phyloP scores from a whole-genome alignment of 2,888 invertebrate genomes.

The Hydrotaea cyrtoneurina region DNA sequence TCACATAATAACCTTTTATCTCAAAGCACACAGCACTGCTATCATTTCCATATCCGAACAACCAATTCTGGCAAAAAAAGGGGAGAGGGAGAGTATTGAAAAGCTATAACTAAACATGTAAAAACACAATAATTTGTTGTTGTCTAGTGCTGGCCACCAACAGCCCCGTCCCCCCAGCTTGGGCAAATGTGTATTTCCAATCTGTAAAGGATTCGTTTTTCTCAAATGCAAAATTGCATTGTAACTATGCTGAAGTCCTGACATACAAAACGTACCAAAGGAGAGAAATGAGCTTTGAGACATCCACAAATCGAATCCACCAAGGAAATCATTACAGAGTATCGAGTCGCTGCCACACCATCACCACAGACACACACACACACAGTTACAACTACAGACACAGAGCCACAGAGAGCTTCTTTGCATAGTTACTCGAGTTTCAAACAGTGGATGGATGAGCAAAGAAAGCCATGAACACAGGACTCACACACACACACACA shows the following conservation, averaged over 20 bases:
- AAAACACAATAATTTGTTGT: conserved; percentile 27
- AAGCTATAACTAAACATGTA: conserved; percentile 12
- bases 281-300: conserved; percentile 68
- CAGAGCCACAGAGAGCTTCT: neutral
- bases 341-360: conserved; percentile 21
- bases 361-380: neutral
- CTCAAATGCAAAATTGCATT: neutral
- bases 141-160: no score
- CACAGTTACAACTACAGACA: neutral
- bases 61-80: conserved; percentile 1
- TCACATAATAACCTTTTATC: conserved; percentile 14
- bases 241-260: neutral
- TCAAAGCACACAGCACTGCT: neutral
- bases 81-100: neutral
- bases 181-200: no score
- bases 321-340: conserved; percentile 68
- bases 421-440: conserved; percentile 40
- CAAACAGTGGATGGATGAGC: neutral
- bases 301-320: conserved; percentile 67
- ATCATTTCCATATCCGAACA: neutral
- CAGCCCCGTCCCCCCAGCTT: no score
- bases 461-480: conserved; percentile 6
- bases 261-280: neutral
- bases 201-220: conserved; percentile 2
- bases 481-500: neutral